These are phyloP conservation scores for Acanthurus leucopareius DNA, from an alignment of 2,797 vertebrate species.

Conservation along the genomic window DNA sequence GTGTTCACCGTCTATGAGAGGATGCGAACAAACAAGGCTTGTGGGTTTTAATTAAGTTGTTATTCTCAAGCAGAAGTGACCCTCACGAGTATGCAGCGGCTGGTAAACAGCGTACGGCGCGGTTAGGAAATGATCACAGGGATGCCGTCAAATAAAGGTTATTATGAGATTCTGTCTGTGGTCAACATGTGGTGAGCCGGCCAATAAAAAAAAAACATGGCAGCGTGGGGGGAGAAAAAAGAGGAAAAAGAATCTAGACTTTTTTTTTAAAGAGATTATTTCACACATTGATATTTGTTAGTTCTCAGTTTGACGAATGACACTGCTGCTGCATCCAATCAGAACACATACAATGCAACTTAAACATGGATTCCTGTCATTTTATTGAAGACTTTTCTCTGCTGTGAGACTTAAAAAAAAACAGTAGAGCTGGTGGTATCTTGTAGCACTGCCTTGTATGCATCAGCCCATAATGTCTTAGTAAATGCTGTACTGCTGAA, in stretches of 20 bases:
- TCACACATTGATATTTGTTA: not conserved
- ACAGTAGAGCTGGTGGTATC: slow-evolving; percentile 13
- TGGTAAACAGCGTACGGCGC: slow-evolving; percentile 21
- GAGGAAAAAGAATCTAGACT: not conserved
- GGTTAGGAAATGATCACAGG: slow-evolving; percentile 19
- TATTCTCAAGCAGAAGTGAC: slow-evolving; percentile 41
- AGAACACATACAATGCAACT: slow-evolving; percentile 6
- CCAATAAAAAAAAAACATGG: not conserved
- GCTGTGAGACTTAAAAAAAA: slow-evolving; percentile 20
- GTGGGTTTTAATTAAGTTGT: slow-evolving; percentile 61
- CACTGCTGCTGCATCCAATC: slow-evolving; percentile 22
- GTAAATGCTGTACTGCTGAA: slow-evolving; percentile 16
- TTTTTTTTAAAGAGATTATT: not conserved
- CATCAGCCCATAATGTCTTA: slow-evolving; percentile 6
- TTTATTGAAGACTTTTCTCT: slow-evolving; percentile 23
- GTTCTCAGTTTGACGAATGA: not conserved
- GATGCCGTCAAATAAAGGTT: slow-evolving; percentile 15
- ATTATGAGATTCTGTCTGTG: slow-evolving; percentile 3
- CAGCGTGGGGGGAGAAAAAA: not conserved
- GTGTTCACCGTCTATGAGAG: slow-evolving; percentile 19
- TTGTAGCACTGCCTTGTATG: slow-evolving; percentile 42
- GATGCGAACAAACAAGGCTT: slow-evolving; percentile 37
- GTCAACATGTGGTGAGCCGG: not conserved
- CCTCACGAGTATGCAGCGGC: slow-evolving; percentile 7
- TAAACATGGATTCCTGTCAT: slow-evolving; percentile 3